Base-by-base conservation (phyloP, 2,797 vertebrate genomes). In the Thunnus albacares region DNA sequence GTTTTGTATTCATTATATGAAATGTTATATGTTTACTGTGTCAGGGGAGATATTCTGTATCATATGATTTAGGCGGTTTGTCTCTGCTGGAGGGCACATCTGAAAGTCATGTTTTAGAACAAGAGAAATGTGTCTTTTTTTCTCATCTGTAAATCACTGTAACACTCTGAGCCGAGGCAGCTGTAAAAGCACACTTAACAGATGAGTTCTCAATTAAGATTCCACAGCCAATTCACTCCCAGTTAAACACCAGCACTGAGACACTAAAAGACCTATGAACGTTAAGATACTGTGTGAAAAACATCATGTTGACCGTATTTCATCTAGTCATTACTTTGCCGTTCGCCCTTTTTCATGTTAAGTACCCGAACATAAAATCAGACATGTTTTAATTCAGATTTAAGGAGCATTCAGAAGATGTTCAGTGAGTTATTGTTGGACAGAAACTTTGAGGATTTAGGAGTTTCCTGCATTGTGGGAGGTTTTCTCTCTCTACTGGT, bases 181-280 rank as follows among this genome's bases (percentile, higher is more conserved):
- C 75, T 86, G 71, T 58, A 64, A 81, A 81, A 80, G 71, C 58
- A 58, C 57, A 57, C 33, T 71, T 69, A 49, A 58, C 77, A 83
- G 66, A 86, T 83, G 66, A 82, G 38, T 57, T 82, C 68, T 81
- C 80, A 55, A 63, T 83, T 79, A 69, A 66, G 55, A 78, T 62
- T 69, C 67, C 72, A 52, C 20, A 55, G 61, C 22, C 68, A 71
- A 68, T 67, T 75, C 62, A 61, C 14, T 85, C 58, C 58, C 65
- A 47, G 55, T 77, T 82, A 71, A 67, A 74, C 28, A 68, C 22
- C 68, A 66, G 75, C 61, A 41, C 75, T 0, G 47, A 70, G 60
- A 71, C 76, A n/a, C 64, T 47, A 45, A 24, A 58, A 58, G 10
- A 64, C 45, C 63, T 55, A 14, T 73, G 15, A 75, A 61, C 60